phyloP scores from a whole-genome alignment of 1,140 invertebrate genomes.

The Listronotus bonariensis region DNA sequence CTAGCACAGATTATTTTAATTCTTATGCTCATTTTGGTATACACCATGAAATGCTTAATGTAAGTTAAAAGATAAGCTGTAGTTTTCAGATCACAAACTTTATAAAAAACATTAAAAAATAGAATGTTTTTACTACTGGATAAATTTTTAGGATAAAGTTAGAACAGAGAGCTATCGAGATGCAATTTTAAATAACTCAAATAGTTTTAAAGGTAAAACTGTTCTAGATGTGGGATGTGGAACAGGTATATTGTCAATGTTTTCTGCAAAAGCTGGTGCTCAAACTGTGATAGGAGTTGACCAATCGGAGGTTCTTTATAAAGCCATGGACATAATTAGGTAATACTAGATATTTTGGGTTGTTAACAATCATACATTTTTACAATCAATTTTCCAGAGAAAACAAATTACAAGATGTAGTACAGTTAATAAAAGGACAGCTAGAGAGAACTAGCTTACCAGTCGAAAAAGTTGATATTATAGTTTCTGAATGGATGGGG shows the following conservation, averaged over 20 bases:
- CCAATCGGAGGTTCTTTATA: conserved; percentile 83
- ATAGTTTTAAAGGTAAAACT: conserved; percentile 72
- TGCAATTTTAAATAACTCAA: conserved; percentile 85
- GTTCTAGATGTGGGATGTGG: conserved; percentile 95
- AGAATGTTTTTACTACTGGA: too few species aligned
- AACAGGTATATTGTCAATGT: conserved; percentile 93
- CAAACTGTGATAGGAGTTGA: conserved; percentile 90
- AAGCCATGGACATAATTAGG: conserved; percentile 79
- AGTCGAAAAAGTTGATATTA: conserved; percentile 89
- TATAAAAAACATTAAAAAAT: too few species aligned
- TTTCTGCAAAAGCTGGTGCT: conserved; percentile 92
- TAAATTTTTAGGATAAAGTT: conserved; percentile 75
- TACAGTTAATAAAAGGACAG: conserved; percentile 75
- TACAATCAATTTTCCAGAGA: conserved; percentile 56
- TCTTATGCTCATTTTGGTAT: conserved; percentile 98
- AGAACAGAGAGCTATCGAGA: conserved; percentile 92
- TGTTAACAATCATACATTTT: conserved; percentile 5
- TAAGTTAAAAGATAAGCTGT: conserved; percentile 46
- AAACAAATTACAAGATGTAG: conserved; percentile 67
- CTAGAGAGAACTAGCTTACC: conserved; percentile 86
- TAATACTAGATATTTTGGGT: conserved; percentile 38
- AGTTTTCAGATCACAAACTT: too few species aligned
- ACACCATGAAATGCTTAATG: conserved; percentile 93
- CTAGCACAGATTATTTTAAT: conserved; percentile 86
- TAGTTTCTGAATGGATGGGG: conserved; percentile 99